Conservation (phyloP, 2,113 vertebrate genomes). For the Cavia porcellus region DNA sequence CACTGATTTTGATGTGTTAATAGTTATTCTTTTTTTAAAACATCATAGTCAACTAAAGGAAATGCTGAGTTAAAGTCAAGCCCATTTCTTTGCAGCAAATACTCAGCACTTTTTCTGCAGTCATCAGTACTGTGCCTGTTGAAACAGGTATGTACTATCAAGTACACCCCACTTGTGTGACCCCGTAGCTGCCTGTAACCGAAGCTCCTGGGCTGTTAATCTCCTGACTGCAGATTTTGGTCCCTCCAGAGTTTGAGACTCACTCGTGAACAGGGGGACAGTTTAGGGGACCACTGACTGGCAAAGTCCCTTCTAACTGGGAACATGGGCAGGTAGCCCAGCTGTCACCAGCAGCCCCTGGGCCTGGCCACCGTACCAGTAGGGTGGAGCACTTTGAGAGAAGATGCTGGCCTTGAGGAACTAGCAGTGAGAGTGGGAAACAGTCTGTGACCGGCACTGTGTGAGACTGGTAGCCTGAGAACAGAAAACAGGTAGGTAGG, state of each 20-base stretch:
- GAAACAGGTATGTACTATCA: no score
- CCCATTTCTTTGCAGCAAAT: neutral
- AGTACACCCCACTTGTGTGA: rapidly evolving
- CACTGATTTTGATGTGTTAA: neutral
- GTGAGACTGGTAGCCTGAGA: neutral
- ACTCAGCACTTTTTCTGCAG: rapidly evolving
- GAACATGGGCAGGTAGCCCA: neutral
- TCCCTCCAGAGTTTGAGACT: neutral
- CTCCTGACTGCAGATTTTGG: neutral
- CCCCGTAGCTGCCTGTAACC: neutral
- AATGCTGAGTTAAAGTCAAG: neutral
- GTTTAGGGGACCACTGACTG: neutral
- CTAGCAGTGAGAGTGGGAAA: neutral
- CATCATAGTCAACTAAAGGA: neutral
- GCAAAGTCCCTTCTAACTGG: neutral
- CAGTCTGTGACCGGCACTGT: neutral
- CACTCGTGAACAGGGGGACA: neutral
- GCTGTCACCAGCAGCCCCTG: neutral
- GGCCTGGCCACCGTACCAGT: neutral
- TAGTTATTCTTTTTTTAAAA: neutral
- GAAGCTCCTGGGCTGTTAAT: neutral
- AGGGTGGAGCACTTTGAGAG: neutral
- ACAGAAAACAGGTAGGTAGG: neutral
- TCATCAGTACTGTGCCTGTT: neutral
- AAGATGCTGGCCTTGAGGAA: neutral